Conservation (phyloP, 2,797 vertebrate genomes). For the Choloepus didactylus region DNA sequence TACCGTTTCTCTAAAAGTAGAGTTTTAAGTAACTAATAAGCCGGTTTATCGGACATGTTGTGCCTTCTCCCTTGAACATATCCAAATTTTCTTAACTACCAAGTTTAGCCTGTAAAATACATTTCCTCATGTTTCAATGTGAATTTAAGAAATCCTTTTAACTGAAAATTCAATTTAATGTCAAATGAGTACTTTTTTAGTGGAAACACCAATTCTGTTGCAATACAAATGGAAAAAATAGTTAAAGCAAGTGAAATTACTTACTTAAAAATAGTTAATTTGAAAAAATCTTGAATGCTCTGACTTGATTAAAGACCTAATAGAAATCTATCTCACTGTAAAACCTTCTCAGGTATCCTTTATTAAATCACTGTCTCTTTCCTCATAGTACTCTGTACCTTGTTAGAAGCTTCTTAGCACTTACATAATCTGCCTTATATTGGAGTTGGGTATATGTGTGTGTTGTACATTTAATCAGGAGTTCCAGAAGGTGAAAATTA, state of each 20-base stretch:
- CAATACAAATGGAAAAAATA: slow-evolving; percentile 31
- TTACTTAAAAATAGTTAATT: slow-evolving; percentile 26
- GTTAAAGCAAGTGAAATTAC: slow-evolving; percentile 8
- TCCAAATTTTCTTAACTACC: slow-evolving; percentile 18
- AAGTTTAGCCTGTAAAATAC: slow-evolving; percentile 23
- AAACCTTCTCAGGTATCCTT: slow-evolving; percentile 25
- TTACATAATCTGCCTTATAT: slow-evolving; percentile 66
- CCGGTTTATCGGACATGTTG: slow-evolving; percentile 37
- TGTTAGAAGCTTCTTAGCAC: slow-evolving; percentile 56
- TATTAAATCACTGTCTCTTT: not conserved
- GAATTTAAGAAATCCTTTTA: slow-evolving; percentile 54
- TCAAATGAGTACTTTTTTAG: slow-evolving; percentile 31
- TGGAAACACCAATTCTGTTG: not conserved
- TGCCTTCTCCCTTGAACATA: slow-evolving; percentile 13
- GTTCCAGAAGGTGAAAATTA: slow-evolving; percentile 55
- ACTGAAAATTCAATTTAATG: slow-evolving; percentile 33
- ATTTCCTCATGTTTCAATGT: slow-evolving; percentile 22
- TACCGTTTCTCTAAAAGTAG: not conserved
- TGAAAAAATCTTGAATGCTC: slow-evolving; percentile 44
- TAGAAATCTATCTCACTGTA: slow-evolving; percentile 40
- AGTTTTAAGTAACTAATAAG: slow-evolving; percentile 58
- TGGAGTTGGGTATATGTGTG: slow-evolving; percentile 57
- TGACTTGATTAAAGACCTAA: not conserved
- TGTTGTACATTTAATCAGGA: slow-evolving; percentile 52
- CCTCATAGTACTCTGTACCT: slow-evolving; percentile 31